Percentiles rank a stretch among this genome's conserved stretches.
phyloP scores from a whole-genome alignment of 2,113 vertebrate genomes.

The Phaethon lepturus region DNA sequence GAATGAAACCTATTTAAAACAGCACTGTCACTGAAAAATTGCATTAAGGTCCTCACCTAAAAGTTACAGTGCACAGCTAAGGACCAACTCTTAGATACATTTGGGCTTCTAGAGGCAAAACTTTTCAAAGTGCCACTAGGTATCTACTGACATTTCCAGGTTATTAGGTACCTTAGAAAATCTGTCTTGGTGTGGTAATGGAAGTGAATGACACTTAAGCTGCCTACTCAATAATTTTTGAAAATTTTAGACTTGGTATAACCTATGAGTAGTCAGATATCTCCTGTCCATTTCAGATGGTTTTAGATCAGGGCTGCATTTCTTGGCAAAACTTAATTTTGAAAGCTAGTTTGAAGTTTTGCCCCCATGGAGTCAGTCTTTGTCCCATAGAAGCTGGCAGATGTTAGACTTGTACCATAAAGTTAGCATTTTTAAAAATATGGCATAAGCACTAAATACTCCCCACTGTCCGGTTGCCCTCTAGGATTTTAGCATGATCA shows the following conservation, averaged over 20 bases:
- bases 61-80: background rate
- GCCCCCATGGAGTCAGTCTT: background rate
- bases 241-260: background rate
- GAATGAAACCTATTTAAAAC: background rate
- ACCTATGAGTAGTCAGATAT: background rate
- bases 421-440: background rate
- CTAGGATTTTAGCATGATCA: background rate
- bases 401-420: background rate
- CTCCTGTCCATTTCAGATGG: background rate
- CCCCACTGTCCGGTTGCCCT: background rate
- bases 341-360: background rate
- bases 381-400: background rate
- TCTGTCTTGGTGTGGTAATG: background rate
- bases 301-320: background rate
- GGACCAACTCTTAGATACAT: background rate
- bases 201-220: background rate
- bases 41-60: background rate
- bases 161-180: background rate
- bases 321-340: background rate
- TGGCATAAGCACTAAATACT: background rate
- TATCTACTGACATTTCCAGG: background rate
- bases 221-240: background rate
- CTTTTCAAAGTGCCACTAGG: background rate
- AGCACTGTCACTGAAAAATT: background rate
- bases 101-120: background rate